Base-by-base conservation (phyloP, 2,888 invertebrate species). In the Cheiracanthium punctorium region DNA sequence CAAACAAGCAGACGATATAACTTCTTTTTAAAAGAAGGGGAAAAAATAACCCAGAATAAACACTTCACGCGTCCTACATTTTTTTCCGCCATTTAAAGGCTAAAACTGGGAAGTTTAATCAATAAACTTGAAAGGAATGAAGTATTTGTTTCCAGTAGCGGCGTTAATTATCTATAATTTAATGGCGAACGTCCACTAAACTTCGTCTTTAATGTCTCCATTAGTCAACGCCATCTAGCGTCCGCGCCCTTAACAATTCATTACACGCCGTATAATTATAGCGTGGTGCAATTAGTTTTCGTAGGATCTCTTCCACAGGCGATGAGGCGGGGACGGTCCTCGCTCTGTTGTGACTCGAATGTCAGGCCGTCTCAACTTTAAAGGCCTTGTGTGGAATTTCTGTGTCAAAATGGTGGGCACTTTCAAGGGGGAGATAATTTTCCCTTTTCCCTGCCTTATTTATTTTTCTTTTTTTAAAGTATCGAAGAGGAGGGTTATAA, bases 81-180 rank as follows among this genome's bases (percentile, higher is more conserved):
- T 79, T 79, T 52, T 58, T 73, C 37, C 81, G 33, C 74, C 48
- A 48, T 65, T 72, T 67, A 69, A 73, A 43, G 65, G 64, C 29
- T 74, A 30, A 72, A 64, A 73, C 67, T 48, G 41, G 43, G 69
- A 85, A 80, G 58, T 33, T 73, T 79, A 74, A 85, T 85, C 84
- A 73, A 85, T 85, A 85, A 79, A 85, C 69, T 79, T 79, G 84
- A 77, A 72, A 70, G 70, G 84, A 73, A 84, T 84, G 84, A 79
- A 84, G 84, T 84, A 85, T 85, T 85, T 85, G 84, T 85, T 85
- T 85, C 84, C 84, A 77, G 79, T 84, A 76, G 73, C 73, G 58
- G 84, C 52, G 73, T 67, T 85, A 85, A 85, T 85, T 85, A 85
- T 85, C 79, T 85, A 79, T 85, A 85, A 85, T 85, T 85, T 85